Evolutionary conservation across 2,797 vertebrate species (phyloP).

Genomic region (Heteromormyrus szaboi): DNA sequence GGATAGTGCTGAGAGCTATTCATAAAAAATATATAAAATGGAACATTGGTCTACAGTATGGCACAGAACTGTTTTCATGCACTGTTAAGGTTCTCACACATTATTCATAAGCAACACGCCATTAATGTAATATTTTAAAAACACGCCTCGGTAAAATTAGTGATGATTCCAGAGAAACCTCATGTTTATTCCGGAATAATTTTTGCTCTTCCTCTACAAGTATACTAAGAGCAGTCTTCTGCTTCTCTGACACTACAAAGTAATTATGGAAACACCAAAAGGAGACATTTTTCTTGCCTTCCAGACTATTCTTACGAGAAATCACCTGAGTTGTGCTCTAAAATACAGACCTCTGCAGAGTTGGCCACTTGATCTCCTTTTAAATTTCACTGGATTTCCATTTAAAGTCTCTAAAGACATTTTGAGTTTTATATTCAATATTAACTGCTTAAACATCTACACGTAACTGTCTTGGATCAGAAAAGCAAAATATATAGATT

Average conservation of each 20-base stretch:
- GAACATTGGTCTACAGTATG: conserved; percentile 23
- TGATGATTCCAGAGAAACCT: not conserved
- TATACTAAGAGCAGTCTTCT: not conserved
- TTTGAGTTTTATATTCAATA: not conserved
- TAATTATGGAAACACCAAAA: not conserved
- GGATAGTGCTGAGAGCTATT: conserved; percentile 26
- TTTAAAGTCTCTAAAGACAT: not conserved
- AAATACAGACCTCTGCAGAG: not conserved
- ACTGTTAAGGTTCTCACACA: not conserved
- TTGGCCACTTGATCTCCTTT: not conserved
- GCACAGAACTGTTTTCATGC: conserved; percentile 16
- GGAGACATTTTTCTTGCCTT: not conserved
- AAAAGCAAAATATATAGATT: not conserved
- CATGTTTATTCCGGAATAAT: not conserved
- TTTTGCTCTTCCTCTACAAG: not conserved
- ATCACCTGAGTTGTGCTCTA: not conserved
- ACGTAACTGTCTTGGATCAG: not conserved
- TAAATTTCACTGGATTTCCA: not conserved
- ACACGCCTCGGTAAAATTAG: not conserved
- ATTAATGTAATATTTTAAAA: not conserved
- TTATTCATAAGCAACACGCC: not conserved
- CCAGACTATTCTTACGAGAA: not conserved
- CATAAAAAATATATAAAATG: conserved; percentile 27
- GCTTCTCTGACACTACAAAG: not conserved
- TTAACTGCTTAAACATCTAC: not conserved